Evolutionary conservation across 2,113 vertebrate species (phyloP).

Genomic region (Cyprinodon variegatus): DNA sequence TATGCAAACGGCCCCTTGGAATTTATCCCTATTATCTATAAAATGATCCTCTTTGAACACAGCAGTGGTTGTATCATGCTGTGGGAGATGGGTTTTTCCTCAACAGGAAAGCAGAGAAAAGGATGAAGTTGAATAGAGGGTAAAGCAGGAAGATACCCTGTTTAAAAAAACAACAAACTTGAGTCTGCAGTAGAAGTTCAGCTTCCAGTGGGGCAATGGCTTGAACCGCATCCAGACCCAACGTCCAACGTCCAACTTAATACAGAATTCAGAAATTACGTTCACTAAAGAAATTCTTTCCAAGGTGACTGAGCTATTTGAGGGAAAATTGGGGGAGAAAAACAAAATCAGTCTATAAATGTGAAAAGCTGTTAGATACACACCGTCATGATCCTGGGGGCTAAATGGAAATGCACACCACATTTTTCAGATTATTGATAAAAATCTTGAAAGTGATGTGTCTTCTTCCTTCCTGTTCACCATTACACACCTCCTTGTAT

Average conservation of each 20-base stretch:
- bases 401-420: too few relatives aligned
- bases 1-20: too few relatives aligned
- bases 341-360: neutral
- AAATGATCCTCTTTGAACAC: too few relatives aligned
- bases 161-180: too few relatives aligned
- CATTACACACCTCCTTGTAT: neutral
- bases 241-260: too few relatives aligned
- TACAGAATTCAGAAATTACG: too few relatives aligned
- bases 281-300: too few relatives aligned
- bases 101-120: neutral
- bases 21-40: neutral
- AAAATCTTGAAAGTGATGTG: neutral
- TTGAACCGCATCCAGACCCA: too few relatives aligned
- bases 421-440: neutral
- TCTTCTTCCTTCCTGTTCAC: neutral
- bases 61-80: neutral
- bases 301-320: neutral
- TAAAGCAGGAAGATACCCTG: too few relatives aligned
- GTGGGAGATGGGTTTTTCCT: neutral
- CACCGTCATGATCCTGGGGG: neutral
- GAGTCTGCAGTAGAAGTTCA: too few relatives aligned
- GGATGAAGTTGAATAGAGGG: too few relatives aligned
- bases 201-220: too few relatives aligned
- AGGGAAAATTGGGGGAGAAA: neutral
- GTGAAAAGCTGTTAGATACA: neutral